A percentile compares a stretch with the other conserved stretches of the same genome.
Evolutionary conservation across 2,888 invertebrate genomes (phyloP).

Genomic region (Brassicogethes aeneus): DNA sequence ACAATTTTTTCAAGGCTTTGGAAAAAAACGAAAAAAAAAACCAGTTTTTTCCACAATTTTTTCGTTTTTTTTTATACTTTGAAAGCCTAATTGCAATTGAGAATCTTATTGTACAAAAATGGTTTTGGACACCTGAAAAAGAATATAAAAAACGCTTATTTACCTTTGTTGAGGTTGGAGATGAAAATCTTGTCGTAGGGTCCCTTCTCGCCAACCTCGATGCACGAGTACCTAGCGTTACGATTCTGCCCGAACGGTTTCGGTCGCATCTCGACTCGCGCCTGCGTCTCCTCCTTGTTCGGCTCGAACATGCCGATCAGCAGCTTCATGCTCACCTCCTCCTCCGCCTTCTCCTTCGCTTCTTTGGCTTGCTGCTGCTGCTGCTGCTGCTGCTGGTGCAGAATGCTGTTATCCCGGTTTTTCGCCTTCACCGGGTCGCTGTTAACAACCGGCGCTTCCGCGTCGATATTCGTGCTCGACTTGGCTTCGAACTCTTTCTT

Average conservation of each 20-base stretch:
- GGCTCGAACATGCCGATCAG: conserved; percentile 69
- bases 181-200: conserved; percentile 20
- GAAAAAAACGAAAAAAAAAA: no score
- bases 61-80: no score
- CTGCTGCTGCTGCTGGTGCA: conserved; percentile 31
- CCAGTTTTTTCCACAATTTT: no score
- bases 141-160: no score
- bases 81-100: no score
- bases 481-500: conserved; percentile 86
- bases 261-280: conserved; percentile 25
- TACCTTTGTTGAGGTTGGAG: conserved; percentile 24
- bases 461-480: conserved; percentile 39
- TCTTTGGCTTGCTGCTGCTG: conserved; percentile 27
- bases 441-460: conserved; percentile 13
- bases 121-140: no score
- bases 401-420: conserved; percentile 45
- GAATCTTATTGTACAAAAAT: no score
- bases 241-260: conserved; percentile 14
- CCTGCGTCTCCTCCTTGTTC: conserved; percentile 27
- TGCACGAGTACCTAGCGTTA: conserved; percentile 32
- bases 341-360: conserved; percentile 27
- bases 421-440: conserved; percentile 24
- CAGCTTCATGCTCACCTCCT: conserved; percentile 64
- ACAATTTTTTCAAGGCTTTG: no score
- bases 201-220: conserved; percentile 31